Evolutionary conservation across 2,113 vertebrate genomes (phyloP).

Genomic region (Tonatia bakeri): DNA sequence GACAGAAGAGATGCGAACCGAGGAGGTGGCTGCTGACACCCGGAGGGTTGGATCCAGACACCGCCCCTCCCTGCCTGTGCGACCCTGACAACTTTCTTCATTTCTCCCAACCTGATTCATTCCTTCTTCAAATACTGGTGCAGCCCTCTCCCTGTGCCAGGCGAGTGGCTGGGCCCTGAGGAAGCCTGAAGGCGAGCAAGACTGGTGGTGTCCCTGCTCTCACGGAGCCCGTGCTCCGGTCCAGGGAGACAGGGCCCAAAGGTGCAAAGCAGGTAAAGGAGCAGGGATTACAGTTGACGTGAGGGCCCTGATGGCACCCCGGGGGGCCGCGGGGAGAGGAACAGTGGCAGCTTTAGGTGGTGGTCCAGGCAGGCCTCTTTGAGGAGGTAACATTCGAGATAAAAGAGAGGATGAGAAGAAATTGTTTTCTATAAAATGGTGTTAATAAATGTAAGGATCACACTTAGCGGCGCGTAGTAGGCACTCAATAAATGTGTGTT

Average conservation of each 20-base stretch:
- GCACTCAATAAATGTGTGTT: background rate
- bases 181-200: background rate
- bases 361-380: background rate
- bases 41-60: background rate
- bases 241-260: background rate
- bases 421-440: background rate
- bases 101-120: background rate
- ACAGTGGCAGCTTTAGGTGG: background rate
- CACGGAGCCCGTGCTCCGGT: background rate
- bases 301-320: background rate
- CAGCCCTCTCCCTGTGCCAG: background rate
- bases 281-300: background rate
- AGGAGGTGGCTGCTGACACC: background rate
- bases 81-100: background rate
- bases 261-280: background rate
- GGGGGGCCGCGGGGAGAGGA: background rate
- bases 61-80: background rate
- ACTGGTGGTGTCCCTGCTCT: fast-evolving
- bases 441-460: background rate
- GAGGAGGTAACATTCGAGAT: background rate
- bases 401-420: background rate
- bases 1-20: background rate
- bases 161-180: background rate
- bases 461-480: background rate
- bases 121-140: background rate